Evolutionary conservation across 1,140 invertebrate species (phyloP).

Genomic region (Samia ricini): DNA sequence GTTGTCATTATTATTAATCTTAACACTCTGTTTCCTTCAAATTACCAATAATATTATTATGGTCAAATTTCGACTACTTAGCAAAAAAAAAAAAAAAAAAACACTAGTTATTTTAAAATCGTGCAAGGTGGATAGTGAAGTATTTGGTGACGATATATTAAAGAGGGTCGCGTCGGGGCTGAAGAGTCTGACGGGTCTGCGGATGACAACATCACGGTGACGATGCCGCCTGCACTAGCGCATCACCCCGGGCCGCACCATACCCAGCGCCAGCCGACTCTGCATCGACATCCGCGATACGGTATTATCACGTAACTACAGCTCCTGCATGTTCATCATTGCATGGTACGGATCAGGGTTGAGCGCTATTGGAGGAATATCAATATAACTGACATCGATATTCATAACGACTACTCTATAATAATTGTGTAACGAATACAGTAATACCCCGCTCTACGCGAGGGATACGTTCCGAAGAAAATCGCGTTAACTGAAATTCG

Average conservation of each 20-base stretch:
- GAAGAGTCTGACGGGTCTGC: slow-evolving; percentile 77
- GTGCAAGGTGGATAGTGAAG: too few relatives aligned
- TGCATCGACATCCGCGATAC: slow-evolving; percentile 42
- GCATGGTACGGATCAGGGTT: not conserved
- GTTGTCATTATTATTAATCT: too few relatives aligned
- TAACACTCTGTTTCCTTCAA: too few relatives aligned
- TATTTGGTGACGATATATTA: not conserved
- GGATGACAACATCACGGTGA: slow-evolving; percentile 79
- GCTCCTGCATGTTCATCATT: not conserved
- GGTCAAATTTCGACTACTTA: too few relatives aligned
- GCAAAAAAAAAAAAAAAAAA: too few relatives aligned
- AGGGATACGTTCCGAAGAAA: too few relatives aligned
- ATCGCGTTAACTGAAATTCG: too few relatives aligned
- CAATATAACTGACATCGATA: not conserved
- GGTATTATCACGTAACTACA: slow-evolving; percentile 36
- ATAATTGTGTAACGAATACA: too few relatives aligned
- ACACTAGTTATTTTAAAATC: too few relatives aligned
- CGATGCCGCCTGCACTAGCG: slow-evolving; percentile 67
- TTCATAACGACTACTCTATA: too few relatives aligned
- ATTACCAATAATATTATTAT: too few relatives aligned
- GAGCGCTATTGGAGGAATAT: not conserved
- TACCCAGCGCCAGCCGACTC: slow-evolving; percentile 13
- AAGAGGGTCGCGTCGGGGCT: slow-evolving; percentile 11
- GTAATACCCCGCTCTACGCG: too few relatives aligned
- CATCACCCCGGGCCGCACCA: slow-evolving; percentile 10